Evolutionary conservation across 2,888 invertebrate genomes (phyloP), one percentile per base, ranked within the genome.

Genomic region (Acrobasis repandana): DNA sequence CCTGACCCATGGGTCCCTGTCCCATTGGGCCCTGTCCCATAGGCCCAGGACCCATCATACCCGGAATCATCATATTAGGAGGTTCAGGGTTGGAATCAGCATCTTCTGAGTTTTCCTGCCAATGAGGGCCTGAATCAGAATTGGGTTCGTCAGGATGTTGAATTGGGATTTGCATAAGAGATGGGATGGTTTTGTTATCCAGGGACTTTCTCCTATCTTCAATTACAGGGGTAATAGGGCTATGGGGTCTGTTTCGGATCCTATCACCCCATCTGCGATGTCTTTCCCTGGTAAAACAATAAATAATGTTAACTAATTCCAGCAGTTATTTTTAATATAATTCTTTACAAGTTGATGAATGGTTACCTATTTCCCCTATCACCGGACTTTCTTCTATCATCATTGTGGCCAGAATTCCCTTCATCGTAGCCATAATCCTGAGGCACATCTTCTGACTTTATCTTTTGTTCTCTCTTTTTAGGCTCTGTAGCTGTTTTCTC

Each of bases 81-180:
- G 48, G 14, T 38, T 58, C 65, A 18, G 65, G 60, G 34, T 64
- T 59, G 15, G 61, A 63, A 63, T 85, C 80, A 28, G 70, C 75
- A 62, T 77, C 75, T 63, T 79, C 82, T 52, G 77, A 79, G 58
- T 86, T 80, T 14, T 20, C 38, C 14, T 54, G 54, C 89, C 91
- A 90, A 57, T 79, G 75, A 61, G 72, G 71, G 49, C 77, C 76
- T 46, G 79, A 71, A 60, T 84, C 82, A 8, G 82, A 72, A 56
- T 80, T 73, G 51, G 75, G 74, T 38, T 79, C 80, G 56, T 83
- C 81, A 34, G 85, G 86, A 14, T 80, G 82, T 72, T 78, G 79
- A 20, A 87, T 71, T 65, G 88, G 80, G 10, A 86, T 76, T 75
- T 90, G 90, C 88, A 89, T 90, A 8, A 87, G 79, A 20, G 88